These are phyloP conservation scores for Resseliella maxima DNA, from an alignment of 2,888 invertebrate genomes.

Conservation along the genomic window DNA sequence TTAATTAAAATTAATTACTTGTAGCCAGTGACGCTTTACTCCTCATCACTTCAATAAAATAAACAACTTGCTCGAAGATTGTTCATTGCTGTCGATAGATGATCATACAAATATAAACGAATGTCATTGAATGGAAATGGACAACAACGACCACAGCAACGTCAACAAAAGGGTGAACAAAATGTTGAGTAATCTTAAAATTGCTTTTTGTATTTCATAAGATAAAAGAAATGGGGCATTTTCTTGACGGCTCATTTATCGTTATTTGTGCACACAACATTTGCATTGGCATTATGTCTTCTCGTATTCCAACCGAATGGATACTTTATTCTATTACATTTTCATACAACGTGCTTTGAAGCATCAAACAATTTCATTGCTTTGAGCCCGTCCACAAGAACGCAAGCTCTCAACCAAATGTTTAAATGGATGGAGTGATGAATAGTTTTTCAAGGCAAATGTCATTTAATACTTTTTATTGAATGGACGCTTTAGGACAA, in stretches of 20 bases:
- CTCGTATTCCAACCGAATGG: background rate
- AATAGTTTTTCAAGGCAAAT: slow-evolving; percentile 10
- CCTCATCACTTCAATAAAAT: slow-evolving; percentile 7
- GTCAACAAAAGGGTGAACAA: background rate
- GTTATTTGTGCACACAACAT: slow-evolving; percentile 6
- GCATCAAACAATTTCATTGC: background rate
- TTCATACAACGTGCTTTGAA: background rate
- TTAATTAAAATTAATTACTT: slow-evolving; percentile 55
- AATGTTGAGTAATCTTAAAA: slow-evolving; percentile 2
- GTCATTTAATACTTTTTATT: slow-evolving; percentile 3
- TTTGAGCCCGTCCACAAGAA: background rate
- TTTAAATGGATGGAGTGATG: slow-evolving; percentile 19
- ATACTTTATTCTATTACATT: slow-evolving; percentile 1
- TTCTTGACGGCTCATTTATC: slow-evolving; percentile 54
- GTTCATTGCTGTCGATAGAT: background rate
- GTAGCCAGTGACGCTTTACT: slow-evolving; percentile 39
- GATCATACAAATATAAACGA: background rate
- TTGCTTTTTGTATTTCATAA: background rate
- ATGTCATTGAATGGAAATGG: background rate
- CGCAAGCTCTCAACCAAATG: background rate
- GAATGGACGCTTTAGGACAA: background rate
- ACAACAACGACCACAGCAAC: too few species aligned
- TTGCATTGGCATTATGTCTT: slow-evolving; percentile 7
- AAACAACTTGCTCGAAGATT: slow-evolving; percentile 24
- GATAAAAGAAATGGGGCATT: slow-evolving; percentile 35